Percentiles rank a stretch among this genome's conserved stretches.
Evolutionary conservation across 2,888 invertebrate species (phyloP).

Genomic region (Ctena decussata): DNA sequence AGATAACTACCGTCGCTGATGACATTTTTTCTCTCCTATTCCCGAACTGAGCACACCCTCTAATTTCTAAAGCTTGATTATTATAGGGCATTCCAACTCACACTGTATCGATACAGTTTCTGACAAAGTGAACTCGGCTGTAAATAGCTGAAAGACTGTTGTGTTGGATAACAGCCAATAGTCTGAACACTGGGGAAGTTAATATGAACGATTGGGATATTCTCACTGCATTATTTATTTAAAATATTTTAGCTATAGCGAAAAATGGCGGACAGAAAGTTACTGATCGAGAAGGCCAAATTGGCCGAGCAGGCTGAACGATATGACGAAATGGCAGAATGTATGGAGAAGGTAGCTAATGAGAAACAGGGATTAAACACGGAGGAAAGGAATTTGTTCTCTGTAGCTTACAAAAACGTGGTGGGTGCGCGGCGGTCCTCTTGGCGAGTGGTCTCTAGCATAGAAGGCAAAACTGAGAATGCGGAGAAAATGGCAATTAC

Average conservation of each 20-base stretch:
- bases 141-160: slow-evolving; percentile 6
- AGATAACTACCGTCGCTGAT: too few species aligned
- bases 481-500: background rate
- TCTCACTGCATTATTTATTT: background rate
- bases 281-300: slow-evolving; percentile 92
- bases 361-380: slow-evolving; percentile 95
- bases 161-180: slow-evolving; percentile 10
- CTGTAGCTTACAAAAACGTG: slow-evolving; percentile 99
- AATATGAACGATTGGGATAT: slow-evolving; percentile 5
- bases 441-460: slow-evolving; percentile 92
- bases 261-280: slow-evolving; percentile 37
- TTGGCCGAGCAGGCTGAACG: slow-evolving; percentile 99
- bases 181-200: background rate
- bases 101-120: too few species aligned
- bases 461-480: slow-evolving; percentile 35
- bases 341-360: slow-evolving; percentile 90
- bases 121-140: background rate
- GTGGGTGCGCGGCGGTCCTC: slow-evolving; percentile 98
- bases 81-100: too few species aligned
- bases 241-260: background rate
- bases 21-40: too few species aligned
- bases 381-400: slow-evolving; percentile 99
- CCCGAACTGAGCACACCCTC: too few species aligned
- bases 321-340: slow-evolving; percentile 99
- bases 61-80: too few species aligned